Evolutionary conservation across 2,888 invertebrate genomes (phyloP), one percentile per base, ranked within the genome.

Genomic region (Sphinx pinastri): DNA sequence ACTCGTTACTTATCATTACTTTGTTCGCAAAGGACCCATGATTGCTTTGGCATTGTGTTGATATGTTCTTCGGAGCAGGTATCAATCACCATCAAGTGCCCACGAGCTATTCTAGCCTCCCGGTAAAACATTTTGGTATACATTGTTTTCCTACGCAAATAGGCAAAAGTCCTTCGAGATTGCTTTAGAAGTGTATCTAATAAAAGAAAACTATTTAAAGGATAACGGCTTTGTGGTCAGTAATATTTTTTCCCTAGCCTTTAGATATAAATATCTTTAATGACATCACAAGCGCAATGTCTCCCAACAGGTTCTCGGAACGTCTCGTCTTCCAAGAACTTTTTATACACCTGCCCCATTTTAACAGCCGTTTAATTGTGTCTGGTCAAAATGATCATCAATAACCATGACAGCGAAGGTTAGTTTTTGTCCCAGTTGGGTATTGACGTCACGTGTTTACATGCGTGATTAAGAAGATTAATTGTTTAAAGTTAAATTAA

Each of bases 341-440:
- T 83, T 84, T 86, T 82, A 81, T 78, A 78, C 90, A 91, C 90
- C 92, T 92, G 91, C 86, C 85, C 82, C 81, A 85, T 89, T 86
- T 83, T 84, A 83, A 79, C 77, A 81, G 25, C 71, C 79, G 79
- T 85, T 87, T 87, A 88, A 87, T 88, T 85, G 87, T 87, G 83
- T 83, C 81, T 82, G 79, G 79, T 81, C 77, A 87, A 86, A 84
- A 83, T 79, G 81, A 81, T 84, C 84, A 90, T 90, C 86, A 89
- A 88, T 90, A 87, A 88, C 79, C 77, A 81, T 82, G 87, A 87
- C 84, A 84, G 81, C 76, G 76, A 19, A 70, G 70, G 58, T 70
- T 67, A 70, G 59, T 59, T 67, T 70, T 70, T 70, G 47, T 51
- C 47, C 45, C 31, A 45, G 19, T 58, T 16, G 31, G 51, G 49